Evolutionary conservation across 2,113 vertebrate species (phyloP), one percentile per base, ranked within the genome.

Genomic region (Archocentrus centrarchus): DNA sequence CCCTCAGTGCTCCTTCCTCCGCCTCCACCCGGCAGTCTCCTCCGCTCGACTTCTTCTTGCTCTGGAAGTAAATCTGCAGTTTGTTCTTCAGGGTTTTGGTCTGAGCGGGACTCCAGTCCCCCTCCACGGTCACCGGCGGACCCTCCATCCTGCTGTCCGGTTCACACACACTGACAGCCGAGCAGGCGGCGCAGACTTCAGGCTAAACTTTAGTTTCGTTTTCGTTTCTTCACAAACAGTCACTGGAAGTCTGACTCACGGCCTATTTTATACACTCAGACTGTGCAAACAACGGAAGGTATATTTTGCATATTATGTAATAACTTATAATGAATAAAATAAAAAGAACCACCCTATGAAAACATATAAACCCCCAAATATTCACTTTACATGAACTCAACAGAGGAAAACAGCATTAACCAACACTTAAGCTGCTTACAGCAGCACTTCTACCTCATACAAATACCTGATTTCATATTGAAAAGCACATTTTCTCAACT

Each of bases 21-120:
- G 0, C 37, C 1, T 53, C 70, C 73, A 98, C 94, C 0, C 80
- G 17, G 60, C 97, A 98, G 59, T 98, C 97, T 5, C 96, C 97
- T 0, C 97, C 97, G 2, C 94, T 83, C 0, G 97, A 97, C 10
- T 82, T 94, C 90, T 79, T 96, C 37, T 0, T 78, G 14, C 96
- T 98, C 93, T 97, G 95, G 93, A 98, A 98, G 75, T 98, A 96
- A 11, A 90, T 11, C 0, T 95, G 90, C 18, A 98, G 91, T 77
- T 98, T 98, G 32, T 24, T 85, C 41, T 11, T 64, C 37, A 89
- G 0, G 62, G 63, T 93, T 53, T 91, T 94, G 1, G 18, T 3
- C 7, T 83, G 44, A 0, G 7, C 1, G 20, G 70, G 37, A 8
- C 22, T 20, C 93, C 64, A 97, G 80, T 78, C 64, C 3, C 88